phyloP scores from a whole-genome alignment of 2,113 vertebrate genomes.

The zebrafish (Danio rerio) region GRCz12tu NC_133189.1:47093001-47093500 shows the following conservation, averaged over 20 bases:
- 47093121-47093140: not conserved
- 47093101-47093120: slow-evolving; percentile 32
- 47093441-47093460: no score
- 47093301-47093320: no score
- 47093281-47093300: no score
- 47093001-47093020: not conserved
- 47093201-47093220: slow-evolving; percentile 45
- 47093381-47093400: no score
- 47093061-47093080: slow-evolving; percentile 73
- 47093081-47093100: slow-evolving; percentile 51
- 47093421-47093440: no score
- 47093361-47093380: no score
- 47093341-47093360: no score
- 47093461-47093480: no score
- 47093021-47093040: slow-evolving; percentile 73
- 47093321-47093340: no score
- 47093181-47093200: slow-evolving; percentile 47
- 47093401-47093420: no score
- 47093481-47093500: no score
- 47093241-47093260: slow-evolving; percentile 59
- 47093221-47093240: slow-evolving; percentile 66
- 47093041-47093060: slow-evolving; percentile 63
- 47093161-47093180: slow-evolving; percentile 54
- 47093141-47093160: slow-evolving; percentile 26
- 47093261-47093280: slow-evolving; percentile 16